These are phyloP conservation scores for Artibeus lituratus DNA, from an alignment of 2,797 vertebrate genomes.

Conservation along the genomic window DNA sequence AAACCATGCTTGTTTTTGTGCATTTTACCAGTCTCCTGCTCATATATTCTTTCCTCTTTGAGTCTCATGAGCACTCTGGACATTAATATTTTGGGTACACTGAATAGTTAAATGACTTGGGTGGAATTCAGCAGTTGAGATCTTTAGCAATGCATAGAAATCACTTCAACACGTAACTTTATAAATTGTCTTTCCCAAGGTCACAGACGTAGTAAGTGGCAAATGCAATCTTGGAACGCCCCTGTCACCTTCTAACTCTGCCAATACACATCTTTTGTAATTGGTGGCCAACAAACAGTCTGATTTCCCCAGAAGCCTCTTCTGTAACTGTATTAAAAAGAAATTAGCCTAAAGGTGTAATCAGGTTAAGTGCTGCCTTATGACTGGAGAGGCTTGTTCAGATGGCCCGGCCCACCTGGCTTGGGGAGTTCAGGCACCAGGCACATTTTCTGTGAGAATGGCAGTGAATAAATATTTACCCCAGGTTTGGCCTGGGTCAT, in stretches of 20 bases:
- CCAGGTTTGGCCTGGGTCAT: constrained; percentile 24
- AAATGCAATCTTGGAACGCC: background rate
- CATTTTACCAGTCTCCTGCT: background rate
- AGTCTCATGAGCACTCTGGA: background rate
- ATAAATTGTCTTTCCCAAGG: constrained; percentile 37
- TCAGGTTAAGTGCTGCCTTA: constrained; percentile 21
- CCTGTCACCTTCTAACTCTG: background rate
- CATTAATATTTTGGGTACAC: background rate
- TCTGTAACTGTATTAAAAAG: constrained; percentile 38
- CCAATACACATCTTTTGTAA: background rate
- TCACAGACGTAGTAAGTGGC: background rate
- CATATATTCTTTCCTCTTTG: background rate
- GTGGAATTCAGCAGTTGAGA: background rate
- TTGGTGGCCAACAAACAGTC: background rate
- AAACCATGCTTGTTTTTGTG: background rate
- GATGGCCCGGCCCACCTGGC: background rate
- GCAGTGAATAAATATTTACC: constrained; percentile 51
- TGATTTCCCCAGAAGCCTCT: background rate
- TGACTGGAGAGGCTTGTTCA: background rate
- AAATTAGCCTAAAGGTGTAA: constrained; percentile 50
- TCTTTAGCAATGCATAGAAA: background rate
- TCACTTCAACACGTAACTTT: background rate
- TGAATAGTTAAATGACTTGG: background rate
- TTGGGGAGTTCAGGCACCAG: background rate
- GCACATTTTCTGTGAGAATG: constrained; percentile 25